These are phyloP conservation scores for Xiphias gladius DNA, from an alignment of 2,113 vertebrate species.

Conservation along the genomic window DNA sequence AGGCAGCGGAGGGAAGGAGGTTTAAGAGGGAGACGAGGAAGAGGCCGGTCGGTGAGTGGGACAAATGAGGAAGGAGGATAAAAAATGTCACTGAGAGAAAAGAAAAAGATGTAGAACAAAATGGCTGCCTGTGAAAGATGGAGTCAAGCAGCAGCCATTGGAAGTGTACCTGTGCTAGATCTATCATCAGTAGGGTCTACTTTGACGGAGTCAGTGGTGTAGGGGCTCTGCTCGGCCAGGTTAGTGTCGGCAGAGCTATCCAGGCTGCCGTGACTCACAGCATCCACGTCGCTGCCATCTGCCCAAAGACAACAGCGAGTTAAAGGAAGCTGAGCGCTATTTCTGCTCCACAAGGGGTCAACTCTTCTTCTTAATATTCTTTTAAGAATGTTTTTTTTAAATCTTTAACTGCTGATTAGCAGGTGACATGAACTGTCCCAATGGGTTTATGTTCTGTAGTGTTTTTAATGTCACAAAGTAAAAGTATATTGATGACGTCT, in stretches of 20 bases:
- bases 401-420: not conserved
- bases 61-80: slow-evolving; percentile 44
- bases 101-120: slow-evolving; percentile 57
- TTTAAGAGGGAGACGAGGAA: slow-evolving; percentile 8
- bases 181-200: slow-evolving; percentile 88
- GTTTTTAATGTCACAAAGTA: not conserved
- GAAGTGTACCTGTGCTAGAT: slow-evolving; percentile 88
- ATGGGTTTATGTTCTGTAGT: too few species aligned
- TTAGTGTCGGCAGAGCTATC: slow-evolving; percentile 87
- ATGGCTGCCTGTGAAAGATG: slow-evolving; percentile 47
- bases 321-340: slow-evolving; percentile 27
- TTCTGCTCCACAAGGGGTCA: not conserved
- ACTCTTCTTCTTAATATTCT: not conserved
- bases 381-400: not conserved
- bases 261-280: slow-evolving; percentile 90
- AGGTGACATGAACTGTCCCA: not conserved
- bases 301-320: slow-evolving; percentile 78
- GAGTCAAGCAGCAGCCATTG: slow-evolving; percentile 26
- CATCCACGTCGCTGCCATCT: slow-evolving; percentile 91
- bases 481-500: not conserved
- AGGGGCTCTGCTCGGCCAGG: slow-evolving; percentile 84
- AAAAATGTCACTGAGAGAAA: slow-evolving; percentile 51
- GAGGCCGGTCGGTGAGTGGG: slow-evolving; percentile 39
- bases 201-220: slow-evolving; percentile 83
- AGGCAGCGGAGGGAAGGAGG: slow-evolving; percentile 31